A percentile compares a stretch with the other conserved stretches of the same genome.
These are phyloP conservation scores for Prosapia bicincta DNA, from an alignment of 2,888 invertebrate species.

Conservation along the genomic window DNA sequence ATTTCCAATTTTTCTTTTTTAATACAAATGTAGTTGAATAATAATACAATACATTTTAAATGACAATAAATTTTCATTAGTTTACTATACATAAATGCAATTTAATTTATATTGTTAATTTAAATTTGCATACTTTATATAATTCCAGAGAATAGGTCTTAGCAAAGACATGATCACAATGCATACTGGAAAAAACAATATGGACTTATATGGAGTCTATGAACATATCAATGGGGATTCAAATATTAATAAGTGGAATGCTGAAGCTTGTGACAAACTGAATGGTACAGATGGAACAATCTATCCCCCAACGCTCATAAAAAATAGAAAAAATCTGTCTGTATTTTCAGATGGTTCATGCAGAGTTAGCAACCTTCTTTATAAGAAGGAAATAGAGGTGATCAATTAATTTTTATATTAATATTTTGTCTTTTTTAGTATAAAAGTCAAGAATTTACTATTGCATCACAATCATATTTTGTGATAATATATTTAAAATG, in stretches of 20 bases:
- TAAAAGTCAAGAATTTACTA: too few relatives aligned
- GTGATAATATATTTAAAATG: too few relatives aligned
- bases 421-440: too few relatives aligned
- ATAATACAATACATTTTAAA: too few relatives aligned
- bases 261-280: slow-evolving; percentile 2
- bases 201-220: slow-evolving; percentile 7
- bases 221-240: background rate
- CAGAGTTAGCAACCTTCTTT: background rate
- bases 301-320: background rate
- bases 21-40: too few relatives aligned
- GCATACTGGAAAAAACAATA: background rate
- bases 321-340: background rate
- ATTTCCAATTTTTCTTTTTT: too few relatives aligned
- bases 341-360: background rate
- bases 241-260: background rate
- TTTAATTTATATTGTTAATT: background rate
- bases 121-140: too few relatives aligned
- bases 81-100: too few relatives aligned
- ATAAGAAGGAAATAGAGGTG: background rate
- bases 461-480: too few relatives aligned
- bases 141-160: slow-evolving; percentile 12
- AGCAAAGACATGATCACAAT: slow-evolving; percentile 9
- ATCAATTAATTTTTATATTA: background rate
- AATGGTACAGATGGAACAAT: slow-evolving; percentile 6
- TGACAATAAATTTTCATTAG: too few relatives aligned